Evolutionary conservation across 2,888 invertebrate genomes (phyloP).

Genomic region (Polydrusus tereticollis): DNA sequence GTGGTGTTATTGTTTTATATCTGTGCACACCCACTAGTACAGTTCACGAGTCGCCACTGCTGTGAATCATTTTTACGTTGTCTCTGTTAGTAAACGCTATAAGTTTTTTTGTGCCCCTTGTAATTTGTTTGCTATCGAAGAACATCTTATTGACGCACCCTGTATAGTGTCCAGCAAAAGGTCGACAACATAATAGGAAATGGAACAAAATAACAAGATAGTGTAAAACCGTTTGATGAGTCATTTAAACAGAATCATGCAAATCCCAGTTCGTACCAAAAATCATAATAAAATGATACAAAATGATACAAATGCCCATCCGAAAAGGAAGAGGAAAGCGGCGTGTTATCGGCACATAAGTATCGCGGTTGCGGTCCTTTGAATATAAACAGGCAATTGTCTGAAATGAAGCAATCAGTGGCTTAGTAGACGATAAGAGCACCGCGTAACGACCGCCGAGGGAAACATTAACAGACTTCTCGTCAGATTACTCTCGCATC

Average conservation of each 20-base stretch:
- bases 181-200: too few relatives aligned
- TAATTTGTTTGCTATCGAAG: too few relatives aligned
- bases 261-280: background rate
- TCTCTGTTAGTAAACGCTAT: too few relatives aligned
- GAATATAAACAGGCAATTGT: constrained; percentile 70
- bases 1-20: too few relatives aligned
- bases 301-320: background rate
- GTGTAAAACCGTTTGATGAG: too few relatives aligned
- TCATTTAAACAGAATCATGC: background rate
- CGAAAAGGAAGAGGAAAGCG: constrained; percentile 33
- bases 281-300: constrained; percentile 2
- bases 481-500: constrained; percentile 68
- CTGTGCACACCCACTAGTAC: too few relatives aligned
- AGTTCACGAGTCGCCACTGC: too few relatives aligned
- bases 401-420: constrained; percentile 70
- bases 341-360: constrained; percentile 56
- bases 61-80: too few relatives aligned
- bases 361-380: constrained; percentile 66
- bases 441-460: constrained; percentile 67
- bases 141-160: too few relatives aligned
- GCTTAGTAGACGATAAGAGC: constrained; percentile 68
- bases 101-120: too few relatives aligned
- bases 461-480: constrained; percentile 69
- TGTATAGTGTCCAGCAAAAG: too few relatives aligned
- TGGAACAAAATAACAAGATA: too few relatives aligned